Conservation (phyloP, 2,797 vertebrate genomes). For the Salarias fasciatus region DNA sequence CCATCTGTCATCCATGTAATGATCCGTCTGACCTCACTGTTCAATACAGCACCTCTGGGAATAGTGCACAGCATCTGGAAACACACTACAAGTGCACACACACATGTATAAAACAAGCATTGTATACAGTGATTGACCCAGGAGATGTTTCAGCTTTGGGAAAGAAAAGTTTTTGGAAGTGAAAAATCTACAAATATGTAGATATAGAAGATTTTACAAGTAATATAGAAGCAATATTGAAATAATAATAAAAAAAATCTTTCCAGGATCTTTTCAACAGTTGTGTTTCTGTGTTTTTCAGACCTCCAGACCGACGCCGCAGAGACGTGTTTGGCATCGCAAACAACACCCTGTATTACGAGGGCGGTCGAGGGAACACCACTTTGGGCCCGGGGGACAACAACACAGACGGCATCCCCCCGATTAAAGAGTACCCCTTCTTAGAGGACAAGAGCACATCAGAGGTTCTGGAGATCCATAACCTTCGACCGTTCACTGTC, state of each 20-base stretch:
- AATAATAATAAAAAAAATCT: too few species aligned
- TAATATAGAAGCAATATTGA: too few species aligned
- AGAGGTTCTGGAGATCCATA: conserved; percentile 89
- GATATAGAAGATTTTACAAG: too few species aligned
- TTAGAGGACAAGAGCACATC: conserved; percentile 84
- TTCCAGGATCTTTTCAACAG: conserved; percentile 2
- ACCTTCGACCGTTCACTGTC: conserved; percentile 93
- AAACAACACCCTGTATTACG: conserved; percentile 82
- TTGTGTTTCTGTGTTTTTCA: conserved; percentile 53
- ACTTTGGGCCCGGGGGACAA: conserved; percentile 78
- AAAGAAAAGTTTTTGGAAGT: conserved; percentile 28
- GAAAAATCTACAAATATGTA: conserved; percentile 38
- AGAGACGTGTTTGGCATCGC: conserved; percentile 88
- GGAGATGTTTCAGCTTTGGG: conserved; percentile 29
- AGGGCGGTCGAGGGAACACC: conserved; percentile 75
- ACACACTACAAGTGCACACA: conserved; percentile 12
- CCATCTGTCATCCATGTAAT: conserved; percentile 42
- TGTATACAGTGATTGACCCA: conserved; percentile 16
- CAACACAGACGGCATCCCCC: conserved; percentile 83
- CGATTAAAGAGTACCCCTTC: conserved; percentile 88
- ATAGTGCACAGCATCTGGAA: conserved; percentile 56
- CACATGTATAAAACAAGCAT: neutral
- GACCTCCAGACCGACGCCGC: conserved; percentile 88
- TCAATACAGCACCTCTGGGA: conserved; percentile 53
- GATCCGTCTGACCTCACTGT: conserved; percentile 64